Percentiles rank a stretch among this genome's conserved stretches.
These are phyloP conservation scores for Ptilodon capucinus DNA, from an alignment of 2,888 invertebrate species.

Conservation along the genomic window DNA sequence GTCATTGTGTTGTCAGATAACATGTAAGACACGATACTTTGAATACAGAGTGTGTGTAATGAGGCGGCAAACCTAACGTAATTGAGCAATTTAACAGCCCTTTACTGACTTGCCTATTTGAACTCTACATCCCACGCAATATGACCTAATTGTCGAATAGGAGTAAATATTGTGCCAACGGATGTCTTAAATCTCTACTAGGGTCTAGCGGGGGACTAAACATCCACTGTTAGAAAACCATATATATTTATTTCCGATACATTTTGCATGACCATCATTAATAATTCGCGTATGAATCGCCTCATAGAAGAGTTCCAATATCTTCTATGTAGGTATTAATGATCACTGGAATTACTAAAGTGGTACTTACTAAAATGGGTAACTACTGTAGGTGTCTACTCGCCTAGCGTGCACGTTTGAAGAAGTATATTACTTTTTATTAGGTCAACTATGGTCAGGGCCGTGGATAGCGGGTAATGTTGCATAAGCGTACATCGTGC, in stretches of 20 bases:
- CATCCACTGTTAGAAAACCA: not conserved
- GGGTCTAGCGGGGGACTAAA: too few relatives aligned
- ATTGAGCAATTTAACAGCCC: slow-evolving; percentile 32
- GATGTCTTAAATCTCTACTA: not conserved
- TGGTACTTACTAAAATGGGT: too few relatives aligned
- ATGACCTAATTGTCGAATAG: not conserved
- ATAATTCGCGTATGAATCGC: too few relatives aligned
- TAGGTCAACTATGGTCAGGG: slow-evolving; percentile 38
- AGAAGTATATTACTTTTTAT: slow-evolving; percentile 39
- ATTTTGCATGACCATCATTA: too few relatives aligned
- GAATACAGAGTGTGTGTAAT: slow-evolving; percentile 37
- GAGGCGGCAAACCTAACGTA: slow-evolving; percentile 38
- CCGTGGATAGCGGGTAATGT: slow-evolving; percentile 35
- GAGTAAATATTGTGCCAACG: not conserved
- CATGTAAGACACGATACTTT: slow-evolving; percentile 12
- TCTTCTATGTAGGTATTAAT: too few relatives aligned
- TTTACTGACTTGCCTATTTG: slow-evolving; percentile 4
- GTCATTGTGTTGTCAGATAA: slow-evolving; percentile 28
- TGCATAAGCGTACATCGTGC: slow-evolving; percentile 46
- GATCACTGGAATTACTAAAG: too few relatives aligned
- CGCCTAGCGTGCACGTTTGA: slow-evolving; percentile 14
- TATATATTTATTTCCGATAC: too few relatives aligned
- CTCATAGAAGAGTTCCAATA: too few relatives aligned
- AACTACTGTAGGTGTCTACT: slow-evolving; percentile 4
- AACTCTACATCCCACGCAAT: not conserved